Base-by-base conservation (phyloP, 2,888 invertebrate genomes). In the Apotomis capreana region DNA sequence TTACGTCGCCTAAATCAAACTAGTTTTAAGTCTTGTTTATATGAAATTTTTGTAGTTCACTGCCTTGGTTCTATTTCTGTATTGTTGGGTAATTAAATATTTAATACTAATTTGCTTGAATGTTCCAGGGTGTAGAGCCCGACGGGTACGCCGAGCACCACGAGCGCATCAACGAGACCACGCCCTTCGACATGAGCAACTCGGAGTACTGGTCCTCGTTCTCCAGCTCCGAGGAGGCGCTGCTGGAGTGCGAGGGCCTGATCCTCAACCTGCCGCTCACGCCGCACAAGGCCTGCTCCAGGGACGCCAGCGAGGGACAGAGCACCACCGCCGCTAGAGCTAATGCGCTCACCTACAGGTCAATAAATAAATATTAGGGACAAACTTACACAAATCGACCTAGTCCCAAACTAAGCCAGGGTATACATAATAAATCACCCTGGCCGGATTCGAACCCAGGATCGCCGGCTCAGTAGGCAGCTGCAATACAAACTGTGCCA, bases 151-250 rank as follows among this genome's bases (percentile, higher is more conserved):
- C 95, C 0, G 95, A 95, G 69, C 94, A 95, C 78, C 94, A 95
- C 80, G 94, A 94, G 0, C 91, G 89, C 3, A 87, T 96, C 10
- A 95, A 95, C 86, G 95, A 96, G 80, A 95, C 95, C 0, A 95
- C 94, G 0, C 82, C 94, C 5, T 94, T 95, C 78, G 96, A 96
- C 81, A 95, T 95, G 89, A 96, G 96, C 77, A 95, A 96, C 88
- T 96, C 96, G 0, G 96, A 96, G 84, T 96, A 95, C 88, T 96
- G 96, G 95, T 96, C 96, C 0, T 96, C 96, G 0, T 96, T 96
- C 89, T 96, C 96, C 15, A 96, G 96, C 84, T 96, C 96, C 59
- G 97, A 97, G 81, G 97, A 97, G 82, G 95, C 96, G 0, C 88
- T 97, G 4, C 84, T 96, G 12, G 95, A 96, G 79, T 96, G 97